phyloP scores from a whole-genome alignment of 2,797 vertebrate species.

The Pogonophryne albipinna region DNA sequence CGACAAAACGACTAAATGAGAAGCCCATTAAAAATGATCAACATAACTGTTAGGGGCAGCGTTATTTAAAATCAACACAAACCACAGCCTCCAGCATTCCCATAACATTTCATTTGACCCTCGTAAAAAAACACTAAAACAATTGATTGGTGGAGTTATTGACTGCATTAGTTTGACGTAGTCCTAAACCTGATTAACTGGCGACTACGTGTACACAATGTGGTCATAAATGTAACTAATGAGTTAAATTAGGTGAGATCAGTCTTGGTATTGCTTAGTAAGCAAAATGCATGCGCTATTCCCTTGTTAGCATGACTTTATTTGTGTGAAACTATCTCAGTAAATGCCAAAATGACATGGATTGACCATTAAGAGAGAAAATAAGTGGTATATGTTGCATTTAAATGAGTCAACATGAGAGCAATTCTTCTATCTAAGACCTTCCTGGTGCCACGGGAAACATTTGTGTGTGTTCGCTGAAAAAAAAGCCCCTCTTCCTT shows the following conservation, averaged over 20 bases:
- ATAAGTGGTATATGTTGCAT: neutral
- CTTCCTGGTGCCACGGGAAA: neutral
- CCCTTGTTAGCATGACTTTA: neutral
- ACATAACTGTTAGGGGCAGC: neutral
- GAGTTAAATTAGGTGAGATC: neutral
- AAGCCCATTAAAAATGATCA: neutral
- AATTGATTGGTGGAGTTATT: neutral
- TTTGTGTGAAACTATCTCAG: neutral
- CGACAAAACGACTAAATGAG: neutral
- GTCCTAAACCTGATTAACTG: conserved; percentile 3
- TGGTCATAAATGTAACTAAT: neutral
- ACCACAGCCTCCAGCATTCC: neutral
- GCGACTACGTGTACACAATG: neutral
- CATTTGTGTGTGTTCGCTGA: neutral
- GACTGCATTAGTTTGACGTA: neutral
- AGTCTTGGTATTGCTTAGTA: neutral
- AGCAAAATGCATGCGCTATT: conserved; percentile 9
- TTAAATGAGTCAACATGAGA: neutral
- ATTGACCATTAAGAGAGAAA: conserved; percentile 2
- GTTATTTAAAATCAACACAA: neutral
- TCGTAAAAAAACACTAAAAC: too few relatives aligned
- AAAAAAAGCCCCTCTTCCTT: neutral
- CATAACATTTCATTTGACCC: neutral
- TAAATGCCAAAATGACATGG: neutral
- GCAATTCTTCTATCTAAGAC: too few relatives aligned